A percentile compares a stretch with the other conserved stretches of the same genome.
These are phyloP conservation scores for Peromyscus leucopus DNA, from an alignment of 2,113 vertebrate genomes.

Conservation along the genomic window DNA sequence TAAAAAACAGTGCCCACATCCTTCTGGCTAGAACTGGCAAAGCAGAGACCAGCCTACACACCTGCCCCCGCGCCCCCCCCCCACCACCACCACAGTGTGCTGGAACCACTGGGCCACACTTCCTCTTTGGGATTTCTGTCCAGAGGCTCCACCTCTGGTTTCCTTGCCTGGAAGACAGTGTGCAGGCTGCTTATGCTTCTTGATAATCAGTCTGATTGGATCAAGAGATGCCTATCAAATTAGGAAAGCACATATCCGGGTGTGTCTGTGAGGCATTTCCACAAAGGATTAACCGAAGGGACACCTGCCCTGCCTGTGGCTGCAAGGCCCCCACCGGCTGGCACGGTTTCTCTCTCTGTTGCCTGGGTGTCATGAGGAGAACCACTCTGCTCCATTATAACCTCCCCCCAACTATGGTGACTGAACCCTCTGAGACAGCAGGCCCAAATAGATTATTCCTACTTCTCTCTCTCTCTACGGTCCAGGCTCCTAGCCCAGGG, in stretches of 20 bases:
- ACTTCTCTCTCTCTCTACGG: not conserved
- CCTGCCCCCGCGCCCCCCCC: not conserved
- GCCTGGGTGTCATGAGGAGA: not conserved
- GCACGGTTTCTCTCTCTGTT: not conserved
- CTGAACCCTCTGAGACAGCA: not conserved
- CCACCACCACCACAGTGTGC: not conserved
- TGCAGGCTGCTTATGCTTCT: not conserved
- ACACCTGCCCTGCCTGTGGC: not conserved
- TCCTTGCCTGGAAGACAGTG: not conserved
- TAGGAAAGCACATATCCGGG: not conserved
- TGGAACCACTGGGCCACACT: not conserved
- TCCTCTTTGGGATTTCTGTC: slow-evolving; percentile 7
- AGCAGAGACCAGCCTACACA: not conserved
- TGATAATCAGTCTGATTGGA: not conserved
- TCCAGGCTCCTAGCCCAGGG: not conserved
- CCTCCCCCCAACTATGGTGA: not conserved
- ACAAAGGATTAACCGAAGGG: not conserved
- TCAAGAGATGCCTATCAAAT: not conserved
- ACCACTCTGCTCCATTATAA: not conserved
- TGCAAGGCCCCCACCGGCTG: not conserved
- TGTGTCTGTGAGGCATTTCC: not conserved
- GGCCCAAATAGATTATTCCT: not conserved
- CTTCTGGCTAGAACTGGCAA: not conserved
- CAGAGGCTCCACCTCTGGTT: not conserved
- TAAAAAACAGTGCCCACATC: not conserved